Percentiles rank a stretch among this genome's conserved stretches.
Evolutionary conservation across 23 tunicate species (phyloP).

Genomic region (Trididemnum clinides): DNA sequence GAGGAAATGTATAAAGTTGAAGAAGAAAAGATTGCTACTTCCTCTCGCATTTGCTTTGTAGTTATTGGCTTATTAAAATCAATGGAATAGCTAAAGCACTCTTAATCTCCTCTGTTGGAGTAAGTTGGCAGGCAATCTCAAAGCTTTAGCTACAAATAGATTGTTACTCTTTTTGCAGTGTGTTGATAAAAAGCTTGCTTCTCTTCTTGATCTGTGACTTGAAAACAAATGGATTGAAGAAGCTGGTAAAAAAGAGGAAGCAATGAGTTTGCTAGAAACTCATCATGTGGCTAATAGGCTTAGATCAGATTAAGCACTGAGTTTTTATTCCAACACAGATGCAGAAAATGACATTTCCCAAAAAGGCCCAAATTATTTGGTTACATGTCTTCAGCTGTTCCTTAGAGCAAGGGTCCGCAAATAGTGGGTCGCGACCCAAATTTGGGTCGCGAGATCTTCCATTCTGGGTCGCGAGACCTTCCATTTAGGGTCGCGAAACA

Average conservation of each 20-base stretch:
- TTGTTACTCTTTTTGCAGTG: neutral
- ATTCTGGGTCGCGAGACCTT: too few relatives aligned
- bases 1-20: constrained; percentile 30
- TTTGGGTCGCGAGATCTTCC: too few relatives aligned
- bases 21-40: constrained; percentile 19
- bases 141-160: neutral
- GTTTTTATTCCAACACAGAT: neutral
- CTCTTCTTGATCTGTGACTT: constrained; percentile 14
- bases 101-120: neutral
- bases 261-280: constrained; percentile 9
- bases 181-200: constrained; percentile 1
- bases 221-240: constrained; percentile 20
- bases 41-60: neutral
- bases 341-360: neutral
- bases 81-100: neutral
- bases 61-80: neutral
- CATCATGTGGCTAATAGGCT: neutral
- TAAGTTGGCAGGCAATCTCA: neutral
- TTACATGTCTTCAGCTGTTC: constrained; percentile 3
- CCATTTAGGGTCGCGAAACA: too few relatives aligned
- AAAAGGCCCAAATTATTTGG: constrained; percentile 17
- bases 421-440: too few relatives aligned
- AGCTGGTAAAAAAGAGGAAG: neutral
- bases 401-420: too few relatives aligned
- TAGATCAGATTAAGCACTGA: neutral